Conservation (phyloP, 2,888 invertebrate genomes). For the Tenthredo notha region DNA sequence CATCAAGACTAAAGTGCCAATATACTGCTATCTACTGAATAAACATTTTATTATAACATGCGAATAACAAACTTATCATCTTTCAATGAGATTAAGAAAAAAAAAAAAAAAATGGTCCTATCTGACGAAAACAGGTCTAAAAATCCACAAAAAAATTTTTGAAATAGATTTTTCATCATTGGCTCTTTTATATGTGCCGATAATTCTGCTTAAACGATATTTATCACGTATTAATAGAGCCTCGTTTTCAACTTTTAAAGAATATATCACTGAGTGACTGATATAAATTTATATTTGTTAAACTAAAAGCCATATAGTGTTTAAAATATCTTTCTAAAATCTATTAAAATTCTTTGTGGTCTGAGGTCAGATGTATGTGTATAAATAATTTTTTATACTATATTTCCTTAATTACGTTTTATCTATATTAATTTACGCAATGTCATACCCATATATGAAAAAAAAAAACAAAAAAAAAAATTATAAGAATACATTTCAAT, state of each 20-base stretch:
- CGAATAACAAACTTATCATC: background rate
- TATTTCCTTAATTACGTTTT: background rate
- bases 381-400: background rate
- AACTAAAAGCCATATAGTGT: background rate
- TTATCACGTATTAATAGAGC: background rate
- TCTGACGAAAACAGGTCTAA: background rate
- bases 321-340: background rate
- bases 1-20: background rate
- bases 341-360: constrained; percentile 26
- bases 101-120: background rate
- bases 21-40: background rate
- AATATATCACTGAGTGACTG: background rate
- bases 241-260: background rate
- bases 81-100: background rate
- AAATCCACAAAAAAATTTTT: background rate
- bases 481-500: constrained; percentile 1
- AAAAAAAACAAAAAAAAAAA: background rate
- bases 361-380: constrained; percentile 31
- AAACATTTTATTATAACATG: constrained; percentile 4
- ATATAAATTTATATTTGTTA: background rate
- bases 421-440: background rate
- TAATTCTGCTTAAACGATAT: background rate
- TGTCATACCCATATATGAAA: background rate
- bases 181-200: background rate
- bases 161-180: background rate